Base-by-base conservation (phyloP, 2,888 invertebrate genomes). In the Tenthredo notha region DNA sequence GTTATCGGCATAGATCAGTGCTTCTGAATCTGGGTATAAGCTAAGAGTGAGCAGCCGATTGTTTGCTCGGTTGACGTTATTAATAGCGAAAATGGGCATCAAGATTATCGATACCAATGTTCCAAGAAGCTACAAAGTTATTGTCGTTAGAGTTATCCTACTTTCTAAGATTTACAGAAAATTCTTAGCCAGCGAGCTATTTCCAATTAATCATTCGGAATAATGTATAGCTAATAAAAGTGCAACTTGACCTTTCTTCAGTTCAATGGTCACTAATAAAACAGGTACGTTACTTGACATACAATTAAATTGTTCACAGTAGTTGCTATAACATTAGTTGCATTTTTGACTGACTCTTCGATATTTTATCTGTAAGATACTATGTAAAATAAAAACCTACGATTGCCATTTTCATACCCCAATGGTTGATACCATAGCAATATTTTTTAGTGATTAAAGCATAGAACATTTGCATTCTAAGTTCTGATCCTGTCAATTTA, bases 381-480 rank as follows among this genome's bases (percentile, higher is more conserved):
- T 47, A 4, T 33, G n/a, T 37, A 40, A 29, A 77, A 21, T 43
- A 6, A n/a, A 47, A 67, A 83, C 82, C 25, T n/a, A 83, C 83
- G 1, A 83, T 83, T 50, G 61, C 83, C n/a, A 29, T 29, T 15
- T 37, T 61, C 18, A 83, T 89, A 47, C 89, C 84, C 61, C 91
- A 87, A 88, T 93, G 93, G 85, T 92, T 92, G 2, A 85, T 87
- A 0, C 92, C 90, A 80, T 92, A 94, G 2, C 89, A 87, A 0
- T 90, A 74, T 89, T 93, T 94, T 87, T 94, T 94, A 2, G 87
- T 83, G 6, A 93, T 85, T 37, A 94, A 89, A 29, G 93, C 94
- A n/a, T 83, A 86, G 78, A 92, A 89, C 65, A 90, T 90, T 88
- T 93, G 94, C 15, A 89, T 86, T 2, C 86, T 86, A 43, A 94